Percentiles rank a stretch among this genome's conserved stretches.
Evolutionary conservation across 92 coral and sea anemone species (phyloP).

Genomic region (Pocillopora meandrina): DNA sequence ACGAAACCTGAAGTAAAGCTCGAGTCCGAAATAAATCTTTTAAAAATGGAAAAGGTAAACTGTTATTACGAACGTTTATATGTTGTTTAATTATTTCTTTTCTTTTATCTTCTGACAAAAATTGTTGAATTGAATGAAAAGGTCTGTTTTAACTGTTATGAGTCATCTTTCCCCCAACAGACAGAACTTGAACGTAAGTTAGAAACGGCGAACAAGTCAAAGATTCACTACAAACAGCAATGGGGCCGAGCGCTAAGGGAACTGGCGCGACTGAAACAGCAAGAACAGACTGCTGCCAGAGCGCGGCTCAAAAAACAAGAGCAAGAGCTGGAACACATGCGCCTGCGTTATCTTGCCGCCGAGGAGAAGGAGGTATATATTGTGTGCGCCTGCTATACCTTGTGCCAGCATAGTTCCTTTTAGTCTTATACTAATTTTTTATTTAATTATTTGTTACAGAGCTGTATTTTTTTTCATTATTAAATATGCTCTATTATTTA

Average conservation of each 20-base stretch:
- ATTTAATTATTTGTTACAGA: neutral
- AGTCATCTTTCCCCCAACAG: slow-evolving; percentile 24
- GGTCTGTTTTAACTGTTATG: neutral
- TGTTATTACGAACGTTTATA: no score
- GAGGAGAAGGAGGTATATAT: slow-evolving; percentile 90
- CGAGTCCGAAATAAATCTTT: slow-evolving; percentile 82
- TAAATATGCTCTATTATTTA: slow-evolving; percentile 19
- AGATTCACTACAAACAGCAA: slow-evolving; percentile 96
- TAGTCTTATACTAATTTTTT: neutral
- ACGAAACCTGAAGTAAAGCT: slow-evolving; percentile 97
- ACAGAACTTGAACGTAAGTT: slow-evolving; percentile 91
- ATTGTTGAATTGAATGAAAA: neutral
- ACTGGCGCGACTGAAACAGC: slow-evolving; percentile 94
- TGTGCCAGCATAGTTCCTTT: neutral
- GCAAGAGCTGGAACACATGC: slow-evolving; percentile 93
- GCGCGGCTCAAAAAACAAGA: slow-evolving; percentile 96
- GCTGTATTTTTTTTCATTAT: neutral
- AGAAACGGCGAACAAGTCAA: slow-evolving; percentile 91
- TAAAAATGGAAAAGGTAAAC: slow-evolving; percentile 87
- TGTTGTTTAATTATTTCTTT: no score
- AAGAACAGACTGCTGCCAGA: slow-evolving; percentile 90
- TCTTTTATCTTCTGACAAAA: no score
- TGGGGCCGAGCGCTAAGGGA: slow-evolving; percentile 98
- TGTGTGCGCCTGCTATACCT: neutral
- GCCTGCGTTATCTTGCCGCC: slow-evolving; percentile 95